Percentiles rank a stretch among this genome's conserved stretches.
phyloP scores from a whole-genome alignment of 2,888 invertebrate genomes.

The Hecatera dysodea region DNA sequence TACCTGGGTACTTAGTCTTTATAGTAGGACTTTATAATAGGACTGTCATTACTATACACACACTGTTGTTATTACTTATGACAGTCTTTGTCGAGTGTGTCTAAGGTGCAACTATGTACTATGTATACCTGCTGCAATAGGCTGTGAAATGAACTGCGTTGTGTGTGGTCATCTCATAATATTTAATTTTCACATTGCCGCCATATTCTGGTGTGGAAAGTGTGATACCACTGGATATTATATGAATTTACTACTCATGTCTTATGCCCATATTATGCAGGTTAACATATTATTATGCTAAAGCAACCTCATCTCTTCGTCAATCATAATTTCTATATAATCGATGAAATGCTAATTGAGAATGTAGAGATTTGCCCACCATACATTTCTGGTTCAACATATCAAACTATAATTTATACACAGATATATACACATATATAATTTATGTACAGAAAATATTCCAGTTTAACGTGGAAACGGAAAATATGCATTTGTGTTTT shows the following conservation, averaged over 20 bases:
- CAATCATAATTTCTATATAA: not conserved
- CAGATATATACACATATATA: not conserved
- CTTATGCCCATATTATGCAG: slow-evolving; percentile 25
- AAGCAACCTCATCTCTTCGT: no score
- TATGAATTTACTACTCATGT: slow-evolving; percentile 7
- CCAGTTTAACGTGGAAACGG: slow-evolving; percentile 3
- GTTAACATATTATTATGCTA: slow-evolving; percentile 33
- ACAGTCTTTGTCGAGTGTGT: not conserved
- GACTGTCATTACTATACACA: no score
- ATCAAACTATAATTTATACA: not conserved
- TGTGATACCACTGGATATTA: slow-evolving; percentile 40
- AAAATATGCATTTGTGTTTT: slow-evolving; percentile 33
- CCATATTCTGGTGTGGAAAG: slow-evolving; percentile 48
- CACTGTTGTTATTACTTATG: no score
- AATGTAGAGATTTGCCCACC: not conserved
- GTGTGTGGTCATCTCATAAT: slow-evolving; percentile 5
- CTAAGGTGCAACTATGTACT: not conserved
- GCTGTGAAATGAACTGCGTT: not conserved
- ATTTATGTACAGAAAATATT: slow-evolving; percentile 9
- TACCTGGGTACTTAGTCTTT: no score
- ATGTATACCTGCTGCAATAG: not conserved
- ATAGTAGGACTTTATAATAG: no score
- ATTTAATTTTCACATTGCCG: slow-evolving; percentile 7
- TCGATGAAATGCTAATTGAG: not conserved
- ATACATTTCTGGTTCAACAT: not conserved